Percentiles rank a stretch among this genome's conserved stretches.
phyloP scores from a whole-genome alignment of 2,888 invertebrate species.

The Metellina segmentata region DNA sequence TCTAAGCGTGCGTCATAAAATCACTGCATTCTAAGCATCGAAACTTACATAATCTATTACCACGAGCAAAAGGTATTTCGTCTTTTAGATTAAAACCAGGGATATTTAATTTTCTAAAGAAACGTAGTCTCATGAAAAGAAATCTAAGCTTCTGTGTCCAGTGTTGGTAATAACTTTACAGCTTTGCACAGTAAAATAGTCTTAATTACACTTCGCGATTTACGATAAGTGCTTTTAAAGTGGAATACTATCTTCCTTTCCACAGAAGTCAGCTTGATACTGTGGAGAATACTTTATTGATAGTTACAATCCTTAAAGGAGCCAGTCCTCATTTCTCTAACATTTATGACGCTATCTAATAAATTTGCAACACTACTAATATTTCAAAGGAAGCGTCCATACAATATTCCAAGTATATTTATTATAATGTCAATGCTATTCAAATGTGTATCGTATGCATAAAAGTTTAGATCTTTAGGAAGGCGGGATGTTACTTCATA shows the following conservation, averaged over 20 bases:
- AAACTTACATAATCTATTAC: no score
- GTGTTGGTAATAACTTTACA: background rate
- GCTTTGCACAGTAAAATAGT: background rate
- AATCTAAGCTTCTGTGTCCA: background rate
- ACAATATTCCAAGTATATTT: no score
- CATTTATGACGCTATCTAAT: no score
- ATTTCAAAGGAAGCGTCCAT: no score
- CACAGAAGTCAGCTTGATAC: background rate
- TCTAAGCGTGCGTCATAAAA: no score
- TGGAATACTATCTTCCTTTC: background rate
- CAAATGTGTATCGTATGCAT: no score
- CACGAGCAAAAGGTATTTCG: no score
- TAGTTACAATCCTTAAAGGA: background rate
- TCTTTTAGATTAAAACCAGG: background rate
- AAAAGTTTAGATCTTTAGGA: no score
- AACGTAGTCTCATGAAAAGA: background rate
- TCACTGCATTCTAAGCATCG: no score
- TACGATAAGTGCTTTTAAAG: background rate
- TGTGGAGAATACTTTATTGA: background rate
- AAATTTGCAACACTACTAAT: no score
- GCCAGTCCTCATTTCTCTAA: background rate
- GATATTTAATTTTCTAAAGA: background rate
- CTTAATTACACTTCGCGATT: background rate
- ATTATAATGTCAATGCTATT: no score
- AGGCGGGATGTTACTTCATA: no score